phyloP scores from a whole-genome alignment of 2,113 vertebrate species.

The Melanerpes formicivorus region DNA sequence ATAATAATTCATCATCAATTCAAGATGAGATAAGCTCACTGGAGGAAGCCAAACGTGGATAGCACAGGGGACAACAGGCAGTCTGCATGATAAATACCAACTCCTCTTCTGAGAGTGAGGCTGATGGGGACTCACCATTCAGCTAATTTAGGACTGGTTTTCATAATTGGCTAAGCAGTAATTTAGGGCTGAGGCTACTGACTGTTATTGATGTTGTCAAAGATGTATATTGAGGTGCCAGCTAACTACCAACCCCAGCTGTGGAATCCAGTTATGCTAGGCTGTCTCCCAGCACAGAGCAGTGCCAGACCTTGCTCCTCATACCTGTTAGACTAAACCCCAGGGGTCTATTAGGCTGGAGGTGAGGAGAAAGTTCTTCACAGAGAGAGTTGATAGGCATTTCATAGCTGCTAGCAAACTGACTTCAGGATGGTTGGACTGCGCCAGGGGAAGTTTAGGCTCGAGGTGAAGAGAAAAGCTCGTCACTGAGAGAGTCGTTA shows the following conservation, averaged over 20 bases:
- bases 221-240: background rate
- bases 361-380: no score
- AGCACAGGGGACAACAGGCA: background rate
- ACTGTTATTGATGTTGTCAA: background rate
- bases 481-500: no score
- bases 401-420: no score
- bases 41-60: background rate
- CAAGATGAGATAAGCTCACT: background rate
- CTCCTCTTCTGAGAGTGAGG: background rate
- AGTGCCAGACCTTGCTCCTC: background rate
- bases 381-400: no score
- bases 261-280: background rate
- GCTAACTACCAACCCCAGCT: background rate
- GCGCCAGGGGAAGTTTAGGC: no score
- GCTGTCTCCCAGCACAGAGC: background rate
- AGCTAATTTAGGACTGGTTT: background rate
- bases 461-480: no score
- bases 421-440: no score
- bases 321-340: background rate
- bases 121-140: background rate
- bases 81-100: background rate
- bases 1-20: constrained; percentile 65
- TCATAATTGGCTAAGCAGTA: background rate
- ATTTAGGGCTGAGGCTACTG: background rate
- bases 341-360: background rate